phyloP scores from a whole-genome alignment of 2,113 vertebrate genomes.

The Melospiza georgiana region DNA sequence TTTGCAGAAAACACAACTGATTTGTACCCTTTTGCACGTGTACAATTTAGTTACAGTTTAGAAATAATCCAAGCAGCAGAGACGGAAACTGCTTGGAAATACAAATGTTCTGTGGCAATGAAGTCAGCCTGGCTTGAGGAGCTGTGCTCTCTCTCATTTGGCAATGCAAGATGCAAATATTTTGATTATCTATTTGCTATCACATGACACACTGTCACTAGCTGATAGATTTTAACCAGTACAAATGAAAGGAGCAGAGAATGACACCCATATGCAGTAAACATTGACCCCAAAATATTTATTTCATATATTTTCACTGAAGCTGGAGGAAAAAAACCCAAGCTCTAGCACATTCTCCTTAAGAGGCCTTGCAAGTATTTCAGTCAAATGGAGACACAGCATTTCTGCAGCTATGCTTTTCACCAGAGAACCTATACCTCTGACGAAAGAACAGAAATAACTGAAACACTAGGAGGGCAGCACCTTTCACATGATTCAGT shows the following conservation, averaged over 20 bases:
- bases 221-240: background rate
- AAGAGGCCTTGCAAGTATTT: background rate
- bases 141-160: fast-evolving
- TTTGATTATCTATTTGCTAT: background rate
- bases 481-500: background rate
- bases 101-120: background rate
- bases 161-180: background rate
- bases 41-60: background rate
- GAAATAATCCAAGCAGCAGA: background rate
- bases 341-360: background rate
- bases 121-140: background rate
- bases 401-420: background rate
- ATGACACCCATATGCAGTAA: background rate
- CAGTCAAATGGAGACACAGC: background rate
- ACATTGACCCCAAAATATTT: background rate
- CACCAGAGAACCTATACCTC: background rate
- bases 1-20: background rate
- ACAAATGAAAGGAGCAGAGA: background rate
- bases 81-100: background rate
- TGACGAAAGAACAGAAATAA: background rate
- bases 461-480: background rate
- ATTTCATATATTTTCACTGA: background rate
- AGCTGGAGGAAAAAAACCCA: background rate
- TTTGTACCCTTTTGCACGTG: background rate
- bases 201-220: background rate